Evolutionary conservation across 2,888 invertebrate species (phyloP), one percentile per base, ranked within the genome.

Genomic region (Meteorus colon): DNA sequence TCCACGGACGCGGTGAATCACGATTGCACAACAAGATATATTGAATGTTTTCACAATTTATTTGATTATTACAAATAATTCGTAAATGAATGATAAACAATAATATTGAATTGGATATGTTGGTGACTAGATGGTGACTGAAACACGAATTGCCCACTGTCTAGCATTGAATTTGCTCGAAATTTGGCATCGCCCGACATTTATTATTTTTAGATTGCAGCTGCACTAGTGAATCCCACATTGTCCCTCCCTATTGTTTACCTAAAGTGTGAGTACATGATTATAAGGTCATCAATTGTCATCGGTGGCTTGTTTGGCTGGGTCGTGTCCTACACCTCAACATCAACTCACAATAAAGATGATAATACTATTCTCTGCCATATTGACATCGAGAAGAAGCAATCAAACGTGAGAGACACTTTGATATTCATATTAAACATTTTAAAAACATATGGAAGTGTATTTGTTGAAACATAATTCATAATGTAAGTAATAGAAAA

Each of bases 141-240:
- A 65, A 41, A 72, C 41, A 60, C 55, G 19, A 55, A 60, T 59
- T 71, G 59, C n/a, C 66, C 37, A 65, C 65, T 55, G 78, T 80
- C 77, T 74, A 74, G 76, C 78, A 79, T 80, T 80, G 79, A 82
- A 45, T 86, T 88, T 89, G 86, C 84, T 85, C 84, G 86, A 85
- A 87, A 84, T 86, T 88, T 89, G 88, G 89, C 88, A 87, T 86
- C 83, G 82, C 81, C 81, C 83, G 75, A 73, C 81, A 84, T 83
- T 78, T 76, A 81, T 79, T 82, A 89, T 89, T 88, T 87, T 88
- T 88, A 88, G 86, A 82, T 73, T 67, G 79, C 78, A 81, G 81
- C 82, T 81, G 80, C 48, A 37, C 59, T 31, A 41, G 41, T 34
- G 19, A 65, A 34, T 67, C 55, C 37, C 74, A 77, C 76, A 79